Base-by-base conservation (phyloP, 2,888 invertebrate species). In the Hololepta plana region DNA sequence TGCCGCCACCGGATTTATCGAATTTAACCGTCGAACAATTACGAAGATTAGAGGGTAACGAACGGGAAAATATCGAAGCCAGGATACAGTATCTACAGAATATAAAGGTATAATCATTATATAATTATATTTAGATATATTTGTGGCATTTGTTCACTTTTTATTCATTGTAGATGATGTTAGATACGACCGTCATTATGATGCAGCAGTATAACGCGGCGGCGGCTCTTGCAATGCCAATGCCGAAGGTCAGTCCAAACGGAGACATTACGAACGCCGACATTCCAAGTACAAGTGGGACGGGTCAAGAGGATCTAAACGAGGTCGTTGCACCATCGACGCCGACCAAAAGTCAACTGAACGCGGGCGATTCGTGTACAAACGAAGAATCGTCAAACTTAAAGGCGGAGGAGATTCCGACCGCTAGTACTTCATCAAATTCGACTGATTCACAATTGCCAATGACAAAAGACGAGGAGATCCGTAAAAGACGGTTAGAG, bases 161-260 rank as follows among this genome's bases (percentile, higher is more conserved):
- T 3, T 9, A 30, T 14, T 16, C 19, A 28, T 39, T 90, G 38
- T 76, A 87, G 59, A 62, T 84, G 2, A 70, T 98, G 54, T 53
- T 98, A 39, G 95, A 96, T 54, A 88, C 93, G 20, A 90, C 93
- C 3, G 80, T 82, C 32, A 60, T 85, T 24, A 75, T 96, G 59
- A 87, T 96, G 81, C 81, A 85, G 44, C 93, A 95, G 51, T 96
- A 95, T 54, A 72, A 76, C 32, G 61, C 68, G 24, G 70, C 76
- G 12, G 71, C 72, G 24, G 57, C 69, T 24, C 32, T 51, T 15
- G 48, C 50, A 4, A 35, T 42, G 29, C 40, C 43, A 20, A 38
- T 43, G 32, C 44, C 45, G 10, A 32, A 32, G 28, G 21, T n/a
- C n/a, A n/a, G n/a, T n/a, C n/a, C n/a, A n/a, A n/a, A n/a, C 28